Conservation (phyloP, 2,888 invertebrate genomes). For the Polydesmus complanatus region DNA sequence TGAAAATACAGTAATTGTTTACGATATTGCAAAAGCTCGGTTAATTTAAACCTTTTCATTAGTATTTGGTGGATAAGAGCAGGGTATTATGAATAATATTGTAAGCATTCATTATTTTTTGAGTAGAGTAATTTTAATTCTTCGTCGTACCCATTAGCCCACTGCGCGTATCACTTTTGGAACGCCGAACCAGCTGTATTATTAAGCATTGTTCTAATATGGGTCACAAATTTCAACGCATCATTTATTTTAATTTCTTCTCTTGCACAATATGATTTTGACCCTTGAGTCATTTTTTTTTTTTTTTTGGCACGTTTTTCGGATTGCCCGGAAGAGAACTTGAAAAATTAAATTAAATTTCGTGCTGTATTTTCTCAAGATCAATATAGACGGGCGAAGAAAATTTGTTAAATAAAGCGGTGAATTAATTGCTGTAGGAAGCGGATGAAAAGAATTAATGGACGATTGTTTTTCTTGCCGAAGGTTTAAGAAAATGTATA, state of each 20-base stretch:
- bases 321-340: background rate
- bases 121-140: background rate
- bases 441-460: too few species aligned
- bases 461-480: too few species aligned
- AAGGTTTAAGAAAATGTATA: too few species aligned
- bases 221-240: background rate
- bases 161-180: background rate
- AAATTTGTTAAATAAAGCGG: too few species aligned
- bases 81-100: background rate
- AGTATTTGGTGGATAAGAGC: background rate
- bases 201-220: background rate
- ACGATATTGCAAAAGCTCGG: too few species aligned
- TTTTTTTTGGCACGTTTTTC: background rate
- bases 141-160: background rate
- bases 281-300: background rate
- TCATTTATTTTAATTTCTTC: background rate
- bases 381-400: too few species aligned
- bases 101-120: background rate
- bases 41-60: background rate
- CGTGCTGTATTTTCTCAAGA: too few species aligned
- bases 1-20: too few species aligned
- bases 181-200: background rate
- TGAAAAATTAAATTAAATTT: too few species aligned
- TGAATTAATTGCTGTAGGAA: too few species aligned
- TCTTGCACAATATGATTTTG: background rate